Percentiles rank a stretch among this genome's conserved stretches.
phyloP scores from a whole-genome alignment of 1,140 invertebrate species.

The Solen grandis region DNA sequence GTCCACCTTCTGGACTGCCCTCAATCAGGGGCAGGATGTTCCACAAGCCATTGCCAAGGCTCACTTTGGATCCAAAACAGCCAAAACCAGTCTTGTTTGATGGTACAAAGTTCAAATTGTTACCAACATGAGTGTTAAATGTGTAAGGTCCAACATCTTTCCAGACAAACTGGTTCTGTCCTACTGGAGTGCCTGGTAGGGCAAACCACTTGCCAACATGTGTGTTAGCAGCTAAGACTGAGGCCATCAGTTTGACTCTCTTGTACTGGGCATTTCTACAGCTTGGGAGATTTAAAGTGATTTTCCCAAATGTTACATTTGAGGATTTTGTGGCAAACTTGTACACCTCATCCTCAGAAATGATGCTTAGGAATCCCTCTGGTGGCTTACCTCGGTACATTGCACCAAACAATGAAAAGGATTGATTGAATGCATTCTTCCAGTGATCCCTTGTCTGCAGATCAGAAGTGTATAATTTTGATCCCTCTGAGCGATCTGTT shows the following conservation, averaged over 20 bases:
- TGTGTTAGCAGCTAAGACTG: neutral
- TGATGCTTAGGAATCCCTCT: slow-evolving; percentile 60
- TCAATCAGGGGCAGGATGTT: slow-evolving; percentile 23
- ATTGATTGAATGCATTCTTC: slow-evolving; percentile 70
- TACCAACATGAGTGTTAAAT: neutral
- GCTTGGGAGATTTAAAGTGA: slow-evolving; percentile 3
- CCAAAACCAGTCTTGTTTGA: no score
- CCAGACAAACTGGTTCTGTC: neutral
- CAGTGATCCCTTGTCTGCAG: slow-evolving; percentile 69
- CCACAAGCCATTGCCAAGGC: neutral
- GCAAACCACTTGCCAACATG: neutral
- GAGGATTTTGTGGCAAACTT: neutral
- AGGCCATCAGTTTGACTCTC: neutral
- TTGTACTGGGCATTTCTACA: neutral
- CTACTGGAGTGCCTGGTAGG: neutral
- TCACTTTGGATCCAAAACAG: neutral
- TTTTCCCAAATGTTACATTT: neutral
- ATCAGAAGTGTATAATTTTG: slow-evolving; percentile 74
- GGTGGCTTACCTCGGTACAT: slow-evolving; percentile 78
- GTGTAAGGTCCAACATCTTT: neutral
- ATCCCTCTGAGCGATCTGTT: slow-evolving; percentile 77
- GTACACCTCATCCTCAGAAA: slow-evolving; percentile 45
- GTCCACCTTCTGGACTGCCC: neutral
- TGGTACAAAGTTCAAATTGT: no score
- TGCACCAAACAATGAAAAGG: slow-evolving; percentile 73